Evolutionary conservation across 2,113 vertebrate genomes (phyloP).

Genomic region (Hippoglossus stenolepis): DNA sequence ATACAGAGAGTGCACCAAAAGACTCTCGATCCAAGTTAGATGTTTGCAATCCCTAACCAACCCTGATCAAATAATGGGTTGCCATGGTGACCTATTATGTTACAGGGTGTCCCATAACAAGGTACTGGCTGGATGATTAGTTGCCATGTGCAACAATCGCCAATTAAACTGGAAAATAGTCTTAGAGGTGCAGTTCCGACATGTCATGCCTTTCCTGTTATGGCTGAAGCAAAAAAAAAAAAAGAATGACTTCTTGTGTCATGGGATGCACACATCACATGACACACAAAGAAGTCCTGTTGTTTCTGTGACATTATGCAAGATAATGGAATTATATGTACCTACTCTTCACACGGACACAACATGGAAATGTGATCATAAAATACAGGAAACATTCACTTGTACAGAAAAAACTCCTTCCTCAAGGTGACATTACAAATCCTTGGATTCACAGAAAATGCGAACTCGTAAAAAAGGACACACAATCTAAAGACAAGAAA

Average conservation of each 20-base stretch:
- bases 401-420: not conserved
- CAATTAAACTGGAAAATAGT: not conserved
- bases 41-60: conserved; percentile 6
- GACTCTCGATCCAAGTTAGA: not conserved
- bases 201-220: not conserved
- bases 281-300: conserved; percentile 28
- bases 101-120: conserved; percentile 27
- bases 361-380: not conserved
- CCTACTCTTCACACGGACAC: no score
- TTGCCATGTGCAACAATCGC: conserved; percentile 16
- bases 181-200: not conserved
- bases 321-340: not conserved
- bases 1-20: not conserved
- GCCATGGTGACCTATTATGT: conserved; percentile 32
- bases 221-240: not conserved
- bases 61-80: conserved; percentile 38
- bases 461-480: no score
- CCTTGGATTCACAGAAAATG: no score
- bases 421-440: no score
- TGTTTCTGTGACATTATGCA: not conserved
- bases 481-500: no score
- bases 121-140: not conserved
- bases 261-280: conserved; percentile 51
- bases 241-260: conserved; percentile 23
- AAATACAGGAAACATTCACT: not conserved